Percentiles rank a stretch among this genome's conserved stretches.
Conservation (phyloP, 2,797 vertebrate genomes). For the Sorex maritimensis region DNA sequence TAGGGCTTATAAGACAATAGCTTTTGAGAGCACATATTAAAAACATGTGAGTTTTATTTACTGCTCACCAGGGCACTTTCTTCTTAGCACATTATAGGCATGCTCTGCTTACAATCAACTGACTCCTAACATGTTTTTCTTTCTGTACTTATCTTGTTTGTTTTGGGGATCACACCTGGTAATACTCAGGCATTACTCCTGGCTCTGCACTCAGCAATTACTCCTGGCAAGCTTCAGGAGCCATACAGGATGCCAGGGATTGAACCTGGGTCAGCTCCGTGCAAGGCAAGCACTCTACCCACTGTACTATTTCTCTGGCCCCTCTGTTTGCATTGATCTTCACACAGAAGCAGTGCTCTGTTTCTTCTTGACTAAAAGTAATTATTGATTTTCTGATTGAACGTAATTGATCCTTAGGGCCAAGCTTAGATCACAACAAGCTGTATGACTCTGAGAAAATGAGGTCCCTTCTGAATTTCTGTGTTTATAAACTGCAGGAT, state of each 20-base stretch:
- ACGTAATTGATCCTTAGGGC: slow-evolving; percentile 30
- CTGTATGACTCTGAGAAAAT: slow-evolving; percentile 65
- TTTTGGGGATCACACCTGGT: too few species aligned
- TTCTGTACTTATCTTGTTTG: slow-evolving; percentile 65
- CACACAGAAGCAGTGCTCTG: slow-evolving; percentile 50
- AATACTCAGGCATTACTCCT: too few species aligned
- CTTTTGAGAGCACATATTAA: slow-evolving; percentile 51
- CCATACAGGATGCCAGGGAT: too few species aligned
- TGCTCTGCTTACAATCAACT: background rate
- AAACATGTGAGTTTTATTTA: too few species aligned
- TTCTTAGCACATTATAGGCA: background rate
- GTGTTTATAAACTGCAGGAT: slow-evolving; percentile 60
- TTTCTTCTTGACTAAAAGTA: slow-evolving; percentile 60
- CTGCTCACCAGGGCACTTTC: too few species aligned
- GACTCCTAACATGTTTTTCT: slow-evolving; percentile 53
- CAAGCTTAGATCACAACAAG: slow-evolving; percentile 52
- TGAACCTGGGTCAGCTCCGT: too few species aligned
- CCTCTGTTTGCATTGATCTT: slow-evolving; percentile 73
- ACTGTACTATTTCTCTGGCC: background rate
- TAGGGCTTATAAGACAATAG: slow-evolving; percentile 35
- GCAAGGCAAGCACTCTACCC: too few species aligned
- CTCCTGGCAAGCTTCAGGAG: too few species aligned
- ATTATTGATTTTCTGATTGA: slow-evolving; percentile 21
- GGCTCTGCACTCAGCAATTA: too few species aligned
- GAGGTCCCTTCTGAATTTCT: slow-evolving; percentile 43